phyloP scores from a whole-genome alignment of 2,797 vertebrate genomes.

The Avahi laniger region DNA sequence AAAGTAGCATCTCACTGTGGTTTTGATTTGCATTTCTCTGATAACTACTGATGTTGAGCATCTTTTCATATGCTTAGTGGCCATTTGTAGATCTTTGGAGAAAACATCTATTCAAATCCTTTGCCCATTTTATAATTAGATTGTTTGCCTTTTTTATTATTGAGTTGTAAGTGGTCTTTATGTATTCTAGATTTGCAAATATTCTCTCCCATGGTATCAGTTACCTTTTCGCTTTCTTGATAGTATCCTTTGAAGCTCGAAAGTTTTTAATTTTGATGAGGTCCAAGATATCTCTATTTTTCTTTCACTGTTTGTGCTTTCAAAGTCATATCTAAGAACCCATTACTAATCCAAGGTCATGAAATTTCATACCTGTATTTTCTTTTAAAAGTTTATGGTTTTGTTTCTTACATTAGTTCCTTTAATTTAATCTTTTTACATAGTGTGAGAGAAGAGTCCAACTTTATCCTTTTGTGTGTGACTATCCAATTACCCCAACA shows the following conservation, averaged over 20 bases:
- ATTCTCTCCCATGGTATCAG: not conserved
- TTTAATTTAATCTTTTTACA: not conserved
- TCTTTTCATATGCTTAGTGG: not conserved
- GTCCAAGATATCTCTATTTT: not conserved
- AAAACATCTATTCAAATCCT: not conserved
- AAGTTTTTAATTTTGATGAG: not conserved
- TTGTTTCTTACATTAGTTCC: not conserved
- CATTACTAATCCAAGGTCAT: not conserved
- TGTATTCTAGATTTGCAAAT: not conserved
- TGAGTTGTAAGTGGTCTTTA: not conserved
- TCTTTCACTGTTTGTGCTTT: not conserved
- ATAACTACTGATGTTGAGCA: not conserved
- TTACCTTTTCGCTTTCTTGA: not conserved
- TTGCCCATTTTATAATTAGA: not conserved
- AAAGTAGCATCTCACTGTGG: not conserved
- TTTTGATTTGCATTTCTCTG: not conserved
- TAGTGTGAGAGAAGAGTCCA: not conserved
- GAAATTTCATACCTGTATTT: not conserved
- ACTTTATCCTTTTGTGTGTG: not conserved
- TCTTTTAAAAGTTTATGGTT: not conserved
- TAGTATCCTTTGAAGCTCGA: not conserved
- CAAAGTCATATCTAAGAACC: not conserved
- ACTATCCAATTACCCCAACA: not conserved
- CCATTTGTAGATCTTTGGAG: not conserved
- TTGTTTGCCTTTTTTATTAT: not conserved